These are phyloP conservation scores for Frankliniella intonsa DNA, from an alignment of 2,888 invertebrate species.

Conservation along the genomic window DNA sequence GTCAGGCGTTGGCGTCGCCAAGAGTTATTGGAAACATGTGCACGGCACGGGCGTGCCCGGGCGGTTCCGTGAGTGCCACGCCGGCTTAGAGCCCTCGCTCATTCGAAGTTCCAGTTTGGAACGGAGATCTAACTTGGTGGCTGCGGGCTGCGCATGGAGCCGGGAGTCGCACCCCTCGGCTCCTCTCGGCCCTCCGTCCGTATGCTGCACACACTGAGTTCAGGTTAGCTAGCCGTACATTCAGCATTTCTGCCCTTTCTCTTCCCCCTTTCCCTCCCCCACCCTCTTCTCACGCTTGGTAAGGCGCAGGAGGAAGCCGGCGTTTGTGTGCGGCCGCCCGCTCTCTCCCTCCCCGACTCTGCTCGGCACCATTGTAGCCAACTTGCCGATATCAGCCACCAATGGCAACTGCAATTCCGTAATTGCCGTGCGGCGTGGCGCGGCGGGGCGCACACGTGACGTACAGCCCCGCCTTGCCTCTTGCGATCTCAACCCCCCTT, in stretches of 20 bases:
- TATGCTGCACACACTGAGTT: constrained; percentile 5
- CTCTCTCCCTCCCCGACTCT: background rate
- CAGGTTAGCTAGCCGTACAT: constrained; percentile 19
- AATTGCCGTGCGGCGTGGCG: constrained; percentile 2
- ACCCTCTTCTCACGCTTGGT: background rate
- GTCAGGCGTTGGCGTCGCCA: too few species aligned
- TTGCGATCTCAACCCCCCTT: background rate
- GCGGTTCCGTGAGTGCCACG: too few species aligned
- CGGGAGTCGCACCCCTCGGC: background rate
- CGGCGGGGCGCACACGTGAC: background rate
- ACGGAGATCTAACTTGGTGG: constrained; percentile 17
- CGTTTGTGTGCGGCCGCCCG: background rate
- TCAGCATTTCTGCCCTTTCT: background rate
- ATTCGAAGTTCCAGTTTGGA: constrained; percentile 25
- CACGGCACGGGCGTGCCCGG: too few species aligned
- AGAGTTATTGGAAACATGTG: too few species aligned
- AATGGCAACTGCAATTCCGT: constrained; percentile 6
- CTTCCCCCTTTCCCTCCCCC: background rate
- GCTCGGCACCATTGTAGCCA: constrained; percentile 20
- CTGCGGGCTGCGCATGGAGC: background rate
- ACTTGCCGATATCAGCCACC: constrained; percentile 12
- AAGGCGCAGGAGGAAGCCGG: too few species aligned
- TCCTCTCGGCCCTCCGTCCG: background rate
- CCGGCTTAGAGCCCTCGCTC: background rate
- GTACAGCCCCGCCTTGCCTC: too few species aligned